A percentile compares a stretch with the other conserved stretches of the same genome.
Conservation (phyloP, 2,888 invertebrate species). For the Trichacis sp. region DNA sequence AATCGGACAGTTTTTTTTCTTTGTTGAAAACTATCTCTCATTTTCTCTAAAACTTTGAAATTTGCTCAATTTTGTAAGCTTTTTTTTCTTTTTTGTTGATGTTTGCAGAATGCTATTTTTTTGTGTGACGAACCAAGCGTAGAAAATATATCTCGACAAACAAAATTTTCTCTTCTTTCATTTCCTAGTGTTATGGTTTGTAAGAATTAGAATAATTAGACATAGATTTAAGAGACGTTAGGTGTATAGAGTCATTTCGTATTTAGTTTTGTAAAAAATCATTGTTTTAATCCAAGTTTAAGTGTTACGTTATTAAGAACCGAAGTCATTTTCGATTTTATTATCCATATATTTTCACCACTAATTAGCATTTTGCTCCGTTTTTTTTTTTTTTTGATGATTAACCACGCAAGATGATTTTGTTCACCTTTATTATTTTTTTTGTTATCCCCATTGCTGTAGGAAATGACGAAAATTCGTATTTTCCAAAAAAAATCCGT, state of each 20-base stretch:
- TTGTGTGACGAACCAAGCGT: background rate
- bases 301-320: background rate
- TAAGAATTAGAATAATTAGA: background rate
- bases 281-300: background rate
- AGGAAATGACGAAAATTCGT: slow-evolving; percentile 36
- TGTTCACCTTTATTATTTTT: too few species aligned
- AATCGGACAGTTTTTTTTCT: background rate
- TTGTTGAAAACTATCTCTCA: background rate
- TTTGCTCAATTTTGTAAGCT: slow-evolving; percentile 3
- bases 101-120: background rate
- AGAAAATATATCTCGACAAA: background rate
- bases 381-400: too few species aligned
- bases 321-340: slow-evolving; percentile 2
- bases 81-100: too few species aligned
- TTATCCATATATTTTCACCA: background rate
- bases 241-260: background rate
- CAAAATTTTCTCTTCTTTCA: background rate
- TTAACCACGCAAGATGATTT: too few species aligned
- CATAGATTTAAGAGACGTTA: background rate
- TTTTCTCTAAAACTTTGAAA: background rate
- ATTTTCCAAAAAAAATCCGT: slow-evolving; percentile 40
- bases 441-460: background rate
- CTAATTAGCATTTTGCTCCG: background rate
- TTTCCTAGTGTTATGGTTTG: background rate
- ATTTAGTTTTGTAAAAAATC: slow-evolving; percentile 2